A percentile compares a stretch with the other conserved stretches of the same genome.
Evolutionary conservation across 2,888 invertebrate species (phyloP).

Genomic region (Rhimphoctona megacephalus): DNA sequence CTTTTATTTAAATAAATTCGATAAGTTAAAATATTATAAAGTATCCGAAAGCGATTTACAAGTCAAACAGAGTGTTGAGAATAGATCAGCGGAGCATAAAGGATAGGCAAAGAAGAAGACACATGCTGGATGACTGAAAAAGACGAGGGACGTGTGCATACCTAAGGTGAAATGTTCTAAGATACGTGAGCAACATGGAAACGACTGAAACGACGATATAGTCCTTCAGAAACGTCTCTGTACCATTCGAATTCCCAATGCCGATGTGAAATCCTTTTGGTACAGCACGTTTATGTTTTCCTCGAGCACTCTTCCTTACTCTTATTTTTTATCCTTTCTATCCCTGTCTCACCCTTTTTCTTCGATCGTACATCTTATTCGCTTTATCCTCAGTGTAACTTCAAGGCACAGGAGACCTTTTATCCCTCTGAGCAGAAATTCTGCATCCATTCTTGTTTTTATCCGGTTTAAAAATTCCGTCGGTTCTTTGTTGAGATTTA

Average conservation of each 20-base stretch:
- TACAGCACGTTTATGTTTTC: conserved; percentile 44
- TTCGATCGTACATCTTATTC: background rate
- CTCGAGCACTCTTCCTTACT: conserved; percentile 37
- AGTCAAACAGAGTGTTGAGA: conserved; percentile 48
- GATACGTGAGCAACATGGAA: conserved; percentile 58
- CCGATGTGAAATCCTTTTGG: conserved; percentile 55
- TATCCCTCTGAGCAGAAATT: conserved; percentile 22
- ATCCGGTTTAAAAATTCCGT: background rate
- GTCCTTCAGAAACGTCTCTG: conserved; percentile 45
- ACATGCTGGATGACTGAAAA: conserved; percentile 38
- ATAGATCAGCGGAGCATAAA: conserved; percentile 43
- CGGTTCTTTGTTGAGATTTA: background rate
- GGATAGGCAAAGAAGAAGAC: conserved; percentile 35
- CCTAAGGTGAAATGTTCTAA: conserved; percentile 55
- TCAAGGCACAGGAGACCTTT: conserved; percentile 21
- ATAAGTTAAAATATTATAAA: conserved; percentile 20
- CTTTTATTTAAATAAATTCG: background rate
- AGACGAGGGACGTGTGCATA: conserved; percentile 58
- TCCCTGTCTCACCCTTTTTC: background rate
- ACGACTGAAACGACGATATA: conserved; percentile 43
- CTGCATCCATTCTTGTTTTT: conserved; percentile 1
- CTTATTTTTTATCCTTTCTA: conserved; percentile 17
- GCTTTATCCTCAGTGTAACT: conserved; percentile 21
- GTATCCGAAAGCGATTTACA: conserved; percentile 41
- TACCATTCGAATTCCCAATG: conserved; percentile 55